Base-by-base conservation (phyloP, 2,113 vertebrate species). In the Colaptes auratus region DNA sequence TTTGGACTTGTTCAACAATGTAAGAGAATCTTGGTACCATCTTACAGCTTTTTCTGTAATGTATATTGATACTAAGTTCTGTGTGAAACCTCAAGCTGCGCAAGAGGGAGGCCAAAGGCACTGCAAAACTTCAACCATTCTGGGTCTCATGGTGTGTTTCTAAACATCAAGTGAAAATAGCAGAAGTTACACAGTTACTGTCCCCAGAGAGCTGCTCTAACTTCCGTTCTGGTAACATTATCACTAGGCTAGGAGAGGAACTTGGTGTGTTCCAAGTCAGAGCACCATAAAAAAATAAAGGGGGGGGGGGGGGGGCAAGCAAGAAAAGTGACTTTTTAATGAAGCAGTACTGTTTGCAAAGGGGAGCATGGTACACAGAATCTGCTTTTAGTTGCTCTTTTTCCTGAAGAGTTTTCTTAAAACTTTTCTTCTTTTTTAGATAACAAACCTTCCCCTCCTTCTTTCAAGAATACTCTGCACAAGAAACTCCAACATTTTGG, bases 361-460 rank as follows among this genome's bases (percentile, higher is more conserved):
- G 4, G 3, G 5, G 11, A 8, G 9, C 25, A 23, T 23, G 7
- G 10, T 33, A 13, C 0, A 14, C 14, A 5, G 27, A 42, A 36
- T 15, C 19, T 66, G 6, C 20, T 50, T 86, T 85, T 69, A 46
- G 7, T 42, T 46, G 3, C 18, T 52, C 18, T 52, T 72, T 63
- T 19, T 58, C 24, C 64, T 77, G 19, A 42, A 53, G 72, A 18
- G 1, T 10, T 69, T 66, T 30, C 13, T 19, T 66, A 28, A 67
- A 88, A 42, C 2, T 7, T 74, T 70, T 89, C 3, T 59, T 46
- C 9, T 74, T 77, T n/a, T n/a, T 55, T 71, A 71, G 42, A 42
- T 28, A 42, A 75, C 4, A 1, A 86, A 58, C 12, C 65, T 8
- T 44, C 2, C 7, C 14, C 33, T 92, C 33, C 27, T 71, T 27